These are phyloP conservation scores for Scopus umbretta DNA, from an alignment of 2,113 vertebrate genomes.

Conservation along the genomic window DNA sequence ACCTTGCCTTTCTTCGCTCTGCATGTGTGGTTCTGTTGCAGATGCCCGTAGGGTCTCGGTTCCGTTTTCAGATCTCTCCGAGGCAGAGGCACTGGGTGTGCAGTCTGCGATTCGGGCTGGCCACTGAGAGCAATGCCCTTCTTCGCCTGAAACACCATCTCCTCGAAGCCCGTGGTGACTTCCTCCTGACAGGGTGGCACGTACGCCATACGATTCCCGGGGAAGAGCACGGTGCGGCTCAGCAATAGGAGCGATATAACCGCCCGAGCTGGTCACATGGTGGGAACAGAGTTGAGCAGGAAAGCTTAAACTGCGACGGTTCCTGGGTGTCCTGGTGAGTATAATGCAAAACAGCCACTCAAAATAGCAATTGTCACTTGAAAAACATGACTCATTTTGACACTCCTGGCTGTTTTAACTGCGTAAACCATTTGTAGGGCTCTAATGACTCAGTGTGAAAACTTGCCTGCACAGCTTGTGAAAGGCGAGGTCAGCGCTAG, in stretches of 20 bases:
- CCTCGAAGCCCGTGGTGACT: neutral
- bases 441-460: slow-evolving; percentile 8
- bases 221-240: neutral
- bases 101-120: neutral
- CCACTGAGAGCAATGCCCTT: neutral
- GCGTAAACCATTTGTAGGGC: neutral
- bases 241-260: neutral
- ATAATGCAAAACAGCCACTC: neutral
- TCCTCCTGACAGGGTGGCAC: neutral
- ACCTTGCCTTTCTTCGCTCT: neutral
- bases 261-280: neutral
- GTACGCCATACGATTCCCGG: neutral
- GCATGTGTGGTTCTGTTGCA: neutral
- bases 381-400: slow-evolving; percentile 14
- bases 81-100: neutral
- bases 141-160: neutral
- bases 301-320: neutral
- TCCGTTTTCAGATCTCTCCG: neutral
- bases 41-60: neutral
- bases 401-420: neutral
- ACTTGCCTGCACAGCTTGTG: neutral
- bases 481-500: neutral
- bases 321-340: neutral
- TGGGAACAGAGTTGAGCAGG: neutral
- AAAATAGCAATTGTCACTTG: slow-evolving; percentile 11